These are phyloP conservation scores for Protonemura montana DNA, from an alignment of 2,888 invertebrate genomes.

Conservation along the genomic window DNA sequence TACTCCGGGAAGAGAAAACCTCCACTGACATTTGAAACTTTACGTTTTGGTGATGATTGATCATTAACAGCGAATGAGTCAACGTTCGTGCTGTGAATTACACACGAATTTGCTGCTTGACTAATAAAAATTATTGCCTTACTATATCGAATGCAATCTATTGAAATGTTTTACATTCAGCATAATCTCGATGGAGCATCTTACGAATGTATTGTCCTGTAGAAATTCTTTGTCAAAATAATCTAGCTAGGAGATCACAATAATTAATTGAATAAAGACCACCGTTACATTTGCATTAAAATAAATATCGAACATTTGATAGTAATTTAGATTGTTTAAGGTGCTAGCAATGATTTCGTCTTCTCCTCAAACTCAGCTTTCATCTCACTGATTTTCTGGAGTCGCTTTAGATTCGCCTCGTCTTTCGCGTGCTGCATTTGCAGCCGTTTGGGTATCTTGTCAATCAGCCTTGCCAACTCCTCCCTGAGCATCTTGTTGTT, in stretches of 20 bases:
- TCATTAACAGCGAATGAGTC: not conserved
- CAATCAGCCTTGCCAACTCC: conserved; percentile 58
- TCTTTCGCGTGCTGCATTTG: conserved; percentile 8
- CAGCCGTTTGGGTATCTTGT: conserved; percentile 49
- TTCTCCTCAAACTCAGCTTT: not conserved
- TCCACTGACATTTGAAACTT: not conserved
- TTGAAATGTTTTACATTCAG: not conserved
- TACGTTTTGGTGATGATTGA: not conserved
- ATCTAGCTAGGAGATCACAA: too few species aligned
- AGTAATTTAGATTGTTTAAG: not conserved
- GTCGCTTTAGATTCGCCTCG: not conserved
- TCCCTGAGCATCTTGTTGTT: conserved; percentile 56
- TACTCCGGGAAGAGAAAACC: conserved; percentile 56
- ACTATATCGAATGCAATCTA: too few species aligned
- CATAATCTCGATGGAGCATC: not conserved
- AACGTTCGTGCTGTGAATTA: too few species aligned
- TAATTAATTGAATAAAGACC: too few species aligned
- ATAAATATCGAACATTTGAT: too few species aligned
- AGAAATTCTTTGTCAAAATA: too few species aligned
- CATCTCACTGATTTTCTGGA: not conserved
- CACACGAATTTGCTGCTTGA: too few species aligned
- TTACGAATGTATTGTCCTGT: not conserved
- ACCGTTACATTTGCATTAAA: too few species aligned
- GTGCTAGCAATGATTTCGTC: not conserved
- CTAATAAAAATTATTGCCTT: too few species aligned